Evolutionary conservation across 1,140 invertebrate species (phyloP), one percentile per base, ranked within the genome.

Genomic region (Agrilus planipennis): DNA sequence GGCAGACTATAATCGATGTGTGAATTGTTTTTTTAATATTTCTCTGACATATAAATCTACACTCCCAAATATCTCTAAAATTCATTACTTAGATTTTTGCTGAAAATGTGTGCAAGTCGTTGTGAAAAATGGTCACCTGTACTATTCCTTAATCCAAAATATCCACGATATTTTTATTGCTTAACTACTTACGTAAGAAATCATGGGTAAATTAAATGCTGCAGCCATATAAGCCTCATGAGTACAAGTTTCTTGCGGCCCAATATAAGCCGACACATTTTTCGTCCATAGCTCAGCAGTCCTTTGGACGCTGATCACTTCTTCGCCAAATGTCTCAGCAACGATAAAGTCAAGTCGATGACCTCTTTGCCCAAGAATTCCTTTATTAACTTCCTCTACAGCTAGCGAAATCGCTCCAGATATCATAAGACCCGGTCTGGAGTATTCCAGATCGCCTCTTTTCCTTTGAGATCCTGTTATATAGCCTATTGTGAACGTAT

Each of bases 201-300:
- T 81, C 81, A 86, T 85, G 4, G 79, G 79, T 17, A 96, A 66
- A 64, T 96, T 93, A 61, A 95, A 92, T n/a, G 89, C 81, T 0
- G 90, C 85, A 0, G 93, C 92, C 76, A 97, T 87, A 39, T 81
- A 76, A 0, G 86, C 92, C 62, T 97, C 93, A 59, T 93, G 88
- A 1, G 90, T 74, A 61, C 92, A 97, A 0, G 89, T 92, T 62
- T 94, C 90, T 61, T 96, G 91, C 0, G 92, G 92, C 0, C 93
- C 93, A 46, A 97, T 85, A 52, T 84, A 93, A 21, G 79, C 91
- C 0, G 84, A 84, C 25, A 95, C 76, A 50, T 90, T 89, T 44
- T 74, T 68, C 18, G 76, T 81, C 88, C 89, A 92, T 4, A 96
- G 66, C 11, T 79, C 67, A 2, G 89, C 90, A 7, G 89, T 90